Evolutionary conservation across 2,113 vertebrate species (phyloP).

Genomic region (Neomonachus schauinslandi): DNA sequence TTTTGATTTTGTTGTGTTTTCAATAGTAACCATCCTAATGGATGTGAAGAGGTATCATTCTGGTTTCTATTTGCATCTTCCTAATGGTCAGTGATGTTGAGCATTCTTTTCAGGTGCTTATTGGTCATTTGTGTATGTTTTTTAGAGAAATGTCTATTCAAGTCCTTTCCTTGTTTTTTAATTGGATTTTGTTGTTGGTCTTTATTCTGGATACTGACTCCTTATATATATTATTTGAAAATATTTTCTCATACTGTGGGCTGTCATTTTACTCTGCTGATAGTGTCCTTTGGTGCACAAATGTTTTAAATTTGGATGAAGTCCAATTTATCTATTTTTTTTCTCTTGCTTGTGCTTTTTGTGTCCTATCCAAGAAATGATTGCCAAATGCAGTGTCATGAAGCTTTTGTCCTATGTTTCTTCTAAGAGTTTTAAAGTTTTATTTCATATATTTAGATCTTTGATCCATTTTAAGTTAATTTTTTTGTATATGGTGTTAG

Average conservation of each 20-base stretch:
- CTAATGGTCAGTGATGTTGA: neutral
- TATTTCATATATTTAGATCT: neutral
- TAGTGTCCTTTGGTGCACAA: neutral
- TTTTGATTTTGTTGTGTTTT: neutral
- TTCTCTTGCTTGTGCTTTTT: neutral
- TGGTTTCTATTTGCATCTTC: neutral
- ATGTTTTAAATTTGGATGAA: neutral
- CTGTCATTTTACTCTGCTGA: neutral
- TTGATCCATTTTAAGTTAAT: neutral
- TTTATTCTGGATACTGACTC: neutral
- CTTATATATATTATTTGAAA: neutral
- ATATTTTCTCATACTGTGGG: neutral
- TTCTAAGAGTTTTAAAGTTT: neutral
- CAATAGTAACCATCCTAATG: neutral
- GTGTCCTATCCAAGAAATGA: neutral
- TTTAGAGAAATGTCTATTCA: neutral
- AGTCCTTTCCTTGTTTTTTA: neutral
- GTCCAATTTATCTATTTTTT: neutral
- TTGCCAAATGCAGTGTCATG: neutral
- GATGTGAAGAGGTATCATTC: neutral
- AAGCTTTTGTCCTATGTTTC: neutral
- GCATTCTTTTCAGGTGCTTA: neutral
- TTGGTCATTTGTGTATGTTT: neutral
- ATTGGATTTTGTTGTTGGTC: neutral
- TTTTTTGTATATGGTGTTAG: neutral